phyloP scores from a whole-genome alignment of 2,113 vertebrate species.

The Paraplagusia blochii region DNA sequence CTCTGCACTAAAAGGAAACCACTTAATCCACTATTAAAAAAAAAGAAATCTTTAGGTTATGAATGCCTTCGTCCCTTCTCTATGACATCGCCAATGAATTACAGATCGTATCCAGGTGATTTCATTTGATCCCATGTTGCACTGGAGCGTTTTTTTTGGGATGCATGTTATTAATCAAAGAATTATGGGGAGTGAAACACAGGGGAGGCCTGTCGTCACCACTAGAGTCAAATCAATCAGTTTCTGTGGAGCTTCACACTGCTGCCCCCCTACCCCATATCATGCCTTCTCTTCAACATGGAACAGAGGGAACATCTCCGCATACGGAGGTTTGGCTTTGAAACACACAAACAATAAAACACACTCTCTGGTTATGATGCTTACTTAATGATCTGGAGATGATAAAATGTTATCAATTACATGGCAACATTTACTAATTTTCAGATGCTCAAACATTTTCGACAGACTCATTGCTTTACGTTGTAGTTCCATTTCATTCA shows the following conservation, averaged over 20 bases:
- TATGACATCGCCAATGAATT: conserved; percentile 74
- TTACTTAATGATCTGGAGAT: conserved; percentile 13
- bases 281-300: conserved; percentile 15
- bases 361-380: conserved; percentile 4
- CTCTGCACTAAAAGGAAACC: conserved; percentile 48
- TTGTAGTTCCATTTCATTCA: too few relatives aligned
- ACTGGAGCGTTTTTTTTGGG: conserved; percentile 62
- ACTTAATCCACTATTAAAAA: conserved; percentile 39
- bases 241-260: conserved; percentile 32
- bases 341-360: conserved; percentile 18
- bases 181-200: conserved; percentile 69
- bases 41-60: conserved; percentile 49
- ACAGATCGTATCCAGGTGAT: conserved; percentile 75
- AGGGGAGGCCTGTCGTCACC: conserved; percentile 60
- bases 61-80: conserved; percentile 49
- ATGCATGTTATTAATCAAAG: conserved; percentile 70
- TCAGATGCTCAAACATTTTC: too few relatives aligned
- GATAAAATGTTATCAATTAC: neutral
- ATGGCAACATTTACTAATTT: conserved; percentile 18
- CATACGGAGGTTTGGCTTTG: conserved; percentile 22
- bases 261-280: too few relatives aligned
- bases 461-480: too few relatives aligned
- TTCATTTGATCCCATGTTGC: conserved; percentile 74
- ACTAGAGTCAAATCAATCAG: conserved; percentile 73
- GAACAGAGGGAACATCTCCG: conserved; percentile 35